Evolutionary conservation across 2,888 invertebrate species (phyloP), one percentile per base, ranked within the genome.

Genomic region (Limulus polyphemus): DNA sequence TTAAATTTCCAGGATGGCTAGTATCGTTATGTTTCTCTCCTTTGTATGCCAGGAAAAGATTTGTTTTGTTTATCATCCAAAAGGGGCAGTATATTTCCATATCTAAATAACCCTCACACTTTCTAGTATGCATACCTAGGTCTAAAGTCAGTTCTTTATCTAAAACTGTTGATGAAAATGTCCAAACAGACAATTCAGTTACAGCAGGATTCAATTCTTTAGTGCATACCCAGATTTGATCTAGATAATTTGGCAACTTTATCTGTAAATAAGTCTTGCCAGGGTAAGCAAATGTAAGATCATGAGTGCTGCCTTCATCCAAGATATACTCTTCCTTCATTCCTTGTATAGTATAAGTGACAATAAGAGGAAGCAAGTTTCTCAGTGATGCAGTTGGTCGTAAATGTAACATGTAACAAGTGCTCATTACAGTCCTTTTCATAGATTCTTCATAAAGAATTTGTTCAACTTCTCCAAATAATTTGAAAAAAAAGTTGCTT

Each of bases 1-100:
- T 83, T 74, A 85, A 85, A 64, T 85, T 83, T 54, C 88, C 84
- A 9, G 89, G 88, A 76, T 98, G 97, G 74, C 87, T 86, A 57
- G 91, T 80, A n/a, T 88, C 83, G 72, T 88, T 88, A 66, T 85
- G 79, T 71, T 88, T 88, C 65, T 88, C 87, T 7, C 82, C 91
- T 82, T 90, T 85, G 75, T 98, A 98, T 57, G 85, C 84, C 1
- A 99, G 79, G 75, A 86, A 85, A 65, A 88, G 80, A 32, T 89
- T 92, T 17, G 98, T 97, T 78, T 95, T 94, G 77, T 99, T 99
- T 58, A 99, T 81, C 90, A 99, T 92, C 97, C 98, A 99, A 79
- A 95, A 98, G 1, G 98, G 98, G 73, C 92, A 91, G 76, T 90
- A 97, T 0, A 95, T 77, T 0, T 88, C 86, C 73, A 93, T 79